Conservation (phyloP, 2,113 vertebrate genomes). For the Actinemys pallida region DNA sequence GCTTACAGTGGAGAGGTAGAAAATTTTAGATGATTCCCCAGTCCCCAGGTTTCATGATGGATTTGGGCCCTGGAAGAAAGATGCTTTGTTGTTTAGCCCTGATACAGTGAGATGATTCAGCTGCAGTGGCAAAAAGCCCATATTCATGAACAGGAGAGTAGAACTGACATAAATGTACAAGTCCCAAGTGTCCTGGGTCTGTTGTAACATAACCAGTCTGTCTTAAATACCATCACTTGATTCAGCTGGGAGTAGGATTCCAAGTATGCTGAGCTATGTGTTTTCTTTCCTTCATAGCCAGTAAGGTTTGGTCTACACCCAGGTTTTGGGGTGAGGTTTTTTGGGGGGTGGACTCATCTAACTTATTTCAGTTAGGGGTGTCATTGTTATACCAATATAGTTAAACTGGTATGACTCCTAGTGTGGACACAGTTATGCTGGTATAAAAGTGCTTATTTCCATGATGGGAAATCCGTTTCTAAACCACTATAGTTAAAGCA, state of each 20-base stretch:
- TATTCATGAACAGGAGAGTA: neutral
- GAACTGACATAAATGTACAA: neutral
- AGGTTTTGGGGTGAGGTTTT: neutral
- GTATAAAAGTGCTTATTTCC: neutral
- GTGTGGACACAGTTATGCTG: neutral
- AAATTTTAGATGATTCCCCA: neutral
- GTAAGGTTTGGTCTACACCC: neutral
- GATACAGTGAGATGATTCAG: neutral
- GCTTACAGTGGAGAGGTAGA: neutral
- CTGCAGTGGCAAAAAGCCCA: neutral
- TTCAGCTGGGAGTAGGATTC: neutral
- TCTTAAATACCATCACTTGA: neutral
- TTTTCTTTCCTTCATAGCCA: neutral
- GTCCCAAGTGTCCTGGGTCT: neutral
- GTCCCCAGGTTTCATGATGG: neutral
- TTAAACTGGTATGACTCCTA: neutral
- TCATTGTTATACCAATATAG: neutral
- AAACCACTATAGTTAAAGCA: neutral
- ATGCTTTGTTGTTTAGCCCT: neutral
- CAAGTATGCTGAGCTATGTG: neutral
- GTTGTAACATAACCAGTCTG: rapidly evolving
- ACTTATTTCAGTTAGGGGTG: neutral
- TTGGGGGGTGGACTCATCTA: neutral
- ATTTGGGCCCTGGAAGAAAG: neutral
- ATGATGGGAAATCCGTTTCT: neutral